Evolutionary conservation across 2,888 invertebrate species (phyloP).

Genomic region (Volucella inflata): DNA sequence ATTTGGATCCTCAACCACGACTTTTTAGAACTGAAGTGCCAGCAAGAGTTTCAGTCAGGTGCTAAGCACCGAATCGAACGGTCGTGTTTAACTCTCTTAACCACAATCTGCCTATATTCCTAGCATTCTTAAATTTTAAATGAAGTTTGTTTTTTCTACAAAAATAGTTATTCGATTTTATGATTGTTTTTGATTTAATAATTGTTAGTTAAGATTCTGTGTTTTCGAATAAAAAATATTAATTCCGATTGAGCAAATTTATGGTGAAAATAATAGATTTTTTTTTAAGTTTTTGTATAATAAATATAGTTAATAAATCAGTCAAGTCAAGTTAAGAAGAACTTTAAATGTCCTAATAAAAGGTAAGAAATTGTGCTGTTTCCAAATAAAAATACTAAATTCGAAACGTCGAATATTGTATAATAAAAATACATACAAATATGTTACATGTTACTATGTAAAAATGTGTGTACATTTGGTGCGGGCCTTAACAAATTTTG

Average conservation of each 20-base stretch:
- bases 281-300: neutral
- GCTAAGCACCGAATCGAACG: conserved; percentile 84
- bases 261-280: neutral
- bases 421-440: no score
- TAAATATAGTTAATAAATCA: neutral
- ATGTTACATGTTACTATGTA: no score
- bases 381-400: conserved; percentile 56
- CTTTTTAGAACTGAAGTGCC: conserved; percentile 81
- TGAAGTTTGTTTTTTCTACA: neutral
- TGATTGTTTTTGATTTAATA: neutral
- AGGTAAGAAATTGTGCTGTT: conserved; percentile 40
- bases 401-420: conserved; percentile 7
- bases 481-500: no score
- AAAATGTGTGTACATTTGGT: no score
- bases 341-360: neutral
- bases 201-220: neutral
- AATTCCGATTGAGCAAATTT: neutral
- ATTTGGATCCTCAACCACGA: conserved; percentile 80
- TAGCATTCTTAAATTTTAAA: neutral
- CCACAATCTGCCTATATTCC: neutral
- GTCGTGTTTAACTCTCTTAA: conserved; percentile 79
- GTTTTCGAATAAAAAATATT: neutral
- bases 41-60: conserved; percentile 84
- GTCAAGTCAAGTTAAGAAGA: neutral
- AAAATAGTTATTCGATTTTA: no score